Percentiles rank a stretch among this genome's conserved stretches.
These are phyloP conservation scores for Pterobdella sp. DNA, from an alignment of 2,888 invertebrate genomes.

Conservation along the genomic window DNA sequence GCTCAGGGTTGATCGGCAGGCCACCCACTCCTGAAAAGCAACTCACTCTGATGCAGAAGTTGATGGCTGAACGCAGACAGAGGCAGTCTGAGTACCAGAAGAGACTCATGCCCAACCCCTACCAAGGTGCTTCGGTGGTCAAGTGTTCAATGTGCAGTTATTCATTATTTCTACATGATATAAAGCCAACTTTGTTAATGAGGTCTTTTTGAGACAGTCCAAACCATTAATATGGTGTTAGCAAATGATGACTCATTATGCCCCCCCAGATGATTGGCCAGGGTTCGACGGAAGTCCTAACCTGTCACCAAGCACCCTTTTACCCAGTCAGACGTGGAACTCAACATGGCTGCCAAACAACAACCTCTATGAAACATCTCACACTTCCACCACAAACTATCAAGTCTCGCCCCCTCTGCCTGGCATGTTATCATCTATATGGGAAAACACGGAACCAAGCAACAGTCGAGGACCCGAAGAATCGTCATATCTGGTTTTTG, in stretches of 20 bases:
- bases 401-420: neutral
- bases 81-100: conserved; percentile 44
- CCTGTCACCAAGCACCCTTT: neutral
- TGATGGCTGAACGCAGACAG: conserved; percentile 41
- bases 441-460: neutral
- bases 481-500: conserved; percentile 28
- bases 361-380: conserved; percentile 1
- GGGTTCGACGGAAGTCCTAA: neutral
- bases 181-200: neutral
- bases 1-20: neutral
- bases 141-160: no score
- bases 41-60: conserved; percentile 43
- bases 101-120: conserved; percentile 17
- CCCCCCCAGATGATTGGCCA: neutral
- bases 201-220: neutral
- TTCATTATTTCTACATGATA: no score
- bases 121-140: neutral
- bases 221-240: no score
- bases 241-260: neutral
- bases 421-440: neutral
- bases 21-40: conserved; percentile 22
- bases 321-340: neutral
- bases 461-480: conserved; percentile 3
- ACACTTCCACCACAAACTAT: conserved; percentile 5
- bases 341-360: neutral